These are phyloP conservation scores for Heteromyza rotundicornis DNA, from an alignment of 2,888 invertebrate genomes.

Conservation along the genomic window DNA sequence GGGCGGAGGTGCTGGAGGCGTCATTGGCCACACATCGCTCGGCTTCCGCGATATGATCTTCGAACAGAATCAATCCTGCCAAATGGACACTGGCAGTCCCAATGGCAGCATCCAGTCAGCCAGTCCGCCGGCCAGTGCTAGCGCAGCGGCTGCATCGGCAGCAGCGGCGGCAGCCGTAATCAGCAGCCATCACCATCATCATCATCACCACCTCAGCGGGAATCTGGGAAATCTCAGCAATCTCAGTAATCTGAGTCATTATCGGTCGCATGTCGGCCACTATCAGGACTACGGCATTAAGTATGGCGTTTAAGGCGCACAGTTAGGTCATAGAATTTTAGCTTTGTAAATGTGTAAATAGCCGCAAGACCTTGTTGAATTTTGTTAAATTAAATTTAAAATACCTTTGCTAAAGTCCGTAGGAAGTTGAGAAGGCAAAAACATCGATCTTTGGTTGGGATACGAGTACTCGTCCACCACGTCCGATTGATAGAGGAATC, in stretches of 20 bases:
- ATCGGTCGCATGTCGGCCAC: slow-evolving; percentile 60
- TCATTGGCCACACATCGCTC: slow-evolving; percentile 42
- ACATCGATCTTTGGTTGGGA: no score
- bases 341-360: no score
- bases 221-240: slow-evolving; percentile 60
- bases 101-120: slow-evolving; percentile 62
- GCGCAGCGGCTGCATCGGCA: slow-evolving; percentile 47
- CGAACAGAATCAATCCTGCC: slow-evolving; percentile 62
- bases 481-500: no score
- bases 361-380: no score
- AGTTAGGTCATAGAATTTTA: no score
- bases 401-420: no score
- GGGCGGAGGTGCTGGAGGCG: slow-evolving; percentile 6
- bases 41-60: slow-evolving; percentile 63
- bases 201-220: slow-evolving; percentile 57
- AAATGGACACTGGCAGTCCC: slow-evolving; percentile 62
- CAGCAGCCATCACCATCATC: slow-evolving; percentile 56
- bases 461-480: no score
- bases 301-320: slow-evolving; percentile 57
- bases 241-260: slow-evolving; percentile 60
- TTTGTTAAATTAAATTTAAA: no score
- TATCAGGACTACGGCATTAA: slow-evolving; percentile 63
- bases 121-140: slow-evolving; percentile 56
- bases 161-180: slow-evolving; percentile 51
- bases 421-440: no score